Evolutionary conservation across 2,113 vertebrate species (phyloP), one percentile per base, ranked within the genome.

Genomic region (Cinclus mexicanus): DNA sequence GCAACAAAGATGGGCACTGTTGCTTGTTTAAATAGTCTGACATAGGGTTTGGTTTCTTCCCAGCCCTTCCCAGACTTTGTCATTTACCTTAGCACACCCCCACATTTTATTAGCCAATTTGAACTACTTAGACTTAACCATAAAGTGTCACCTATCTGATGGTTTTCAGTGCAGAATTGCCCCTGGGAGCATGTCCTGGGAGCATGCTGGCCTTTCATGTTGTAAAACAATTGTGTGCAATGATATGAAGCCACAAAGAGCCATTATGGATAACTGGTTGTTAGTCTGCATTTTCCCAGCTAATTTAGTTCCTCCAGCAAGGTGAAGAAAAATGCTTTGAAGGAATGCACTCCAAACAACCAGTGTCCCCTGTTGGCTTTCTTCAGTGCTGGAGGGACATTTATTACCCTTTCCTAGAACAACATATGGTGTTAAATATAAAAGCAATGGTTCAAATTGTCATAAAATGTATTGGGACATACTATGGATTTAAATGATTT

Each of bases 401-500:
- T 93, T 97, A 91, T 95, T 97, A 93, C 53, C 37, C 87, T 97
- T 84, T 83, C 59, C 41, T 94, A 92, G 90, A 91, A 93, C 41
- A 84, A 81, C 93, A 76, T 93, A 75, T 2, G 10, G 44, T 94
- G 50, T 90, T 95, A 97, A 96, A 96, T 95, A 91, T 81, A 97
- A 94, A 91, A 97, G 52, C n/a, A 69, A 46, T 89, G 29, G 91
- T 94, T 97, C 90, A 87, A 92, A 85, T 10, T 14, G 26, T 79
- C 86, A 92, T 96, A 97, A 97, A 97, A 96, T 79, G 33, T 74
- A 92, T 86, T 86, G 61, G 74, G 80, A 26, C 50, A 90, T 76
- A 79, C 50, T 94, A 90, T 92, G 47, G 93, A 93, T 95, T 96
- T 76, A 94, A 94, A 91, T 90, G 92, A 94, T 97, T 97, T 93